Evolutionary conservation across 2,888 invertebrate genomes (phyloP).

Genomic region (Hyposoter dolosus): DNA sequence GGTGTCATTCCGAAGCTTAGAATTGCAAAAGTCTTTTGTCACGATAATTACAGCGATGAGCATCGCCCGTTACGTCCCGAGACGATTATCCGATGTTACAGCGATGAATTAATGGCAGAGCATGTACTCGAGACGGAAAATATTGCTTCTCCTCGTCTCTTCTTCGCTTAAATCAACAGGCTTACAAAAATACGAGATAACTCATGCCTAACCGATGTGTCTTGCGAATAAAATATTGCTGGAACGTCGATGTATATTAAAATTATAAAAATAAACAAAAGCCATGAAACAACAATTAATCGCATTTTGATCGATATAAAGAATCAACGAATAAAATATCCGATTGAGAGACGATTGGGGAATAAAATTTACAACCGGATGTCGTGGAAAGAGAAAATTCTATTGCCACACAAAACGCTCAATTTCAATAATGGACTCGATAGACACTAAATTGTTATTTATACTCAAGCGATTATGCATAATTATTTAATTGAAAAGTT

Average conservation of each 20-base stretch:
- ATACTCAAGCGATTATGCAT: constrained; percentile 3
- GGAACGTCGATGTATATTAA: too few relatives aligned
- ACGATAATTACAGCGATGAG: constrained; percentile 18
- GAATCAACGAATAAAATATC: background rate
- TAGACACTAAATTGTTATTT: background rate
- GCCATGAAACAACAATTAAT: background rate
- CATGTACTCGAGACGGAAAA: constrained; percentile 46
- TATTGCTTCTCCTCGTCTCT: constrained; percentile 44
- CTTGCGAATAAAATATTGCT: background rate
- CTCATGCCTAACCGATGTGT: background rate
- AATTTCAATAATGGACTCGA: background rate
- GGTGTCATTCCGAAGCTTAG: background rate
- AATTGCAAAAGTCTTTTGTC: constrained; percentile 7
- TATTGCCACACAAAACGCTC: background rate
- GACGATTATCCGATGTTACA: constrained; percentile 34
- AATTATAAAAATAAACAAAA: background rate
- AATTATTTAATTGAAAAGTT: background rate
- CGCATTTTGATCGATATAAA: background rate
- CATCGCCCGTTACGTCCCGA: constrained; percentile 1
- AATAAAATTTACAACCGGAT: background rate
- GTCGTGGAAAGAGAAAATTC: background rate
- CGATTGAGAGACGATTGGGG: background rate
- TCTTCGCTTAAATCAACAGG: constrained; percentile 50
- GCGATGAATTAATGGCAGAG: background rate
- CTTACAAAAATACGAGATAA: constrained; percentile 56